Evolutionary conservation across 2,888 invertebrate genomes (phyloP), one percentile per base, ranked within the genome.

Genomic region (Leptinotarsa rubiginosa): DNA sequence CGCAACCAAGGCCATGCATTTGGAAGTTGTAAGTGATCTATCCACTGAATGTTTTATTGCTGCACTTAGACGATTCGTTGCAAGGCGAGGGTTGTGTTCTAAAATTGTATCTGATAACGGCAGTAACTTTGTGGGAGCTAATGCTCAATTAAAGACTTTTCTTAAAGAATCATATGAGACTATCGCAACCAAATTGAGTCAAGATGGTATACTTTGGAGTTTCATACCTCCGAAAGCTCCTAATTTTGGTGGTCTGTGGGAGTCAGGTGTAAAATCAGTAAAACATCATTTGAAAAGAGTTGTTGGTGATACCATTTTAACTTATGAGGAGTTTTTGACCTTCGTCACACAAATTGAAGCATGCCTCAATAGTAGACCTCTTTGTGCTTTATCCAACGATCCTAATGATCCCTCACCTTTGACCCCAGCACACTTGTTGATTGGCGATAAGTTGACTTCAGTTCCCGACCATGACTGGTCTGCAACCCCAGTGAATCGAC

Each of bases 331-430:
- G 62, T 52, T 76, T 16, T 49, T 59, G 7, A 76, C 76, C 2
- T 25, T 75, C 7, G 15, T 69, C 4, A 47, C 56, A 15, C 65
- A 15, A 20, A 64, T 77, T 41, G 83, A 86, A 74, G 79, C 82
- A 3, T 73, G 80, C 68, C 83, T 64, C 12, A 85, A 85, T 74
- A 84, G 81, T 1, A 59, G 85, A 41, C 85, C 84, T 4, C 74
- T 85, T 10, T 74, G 69, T 16, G 77, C 82, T 2, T 10, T 83
- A 5, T 65, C 69, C 16, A 47, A 47, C 2, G 82, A 84, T 75
- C 83, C 82, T 2, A 77, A 77, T 59, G 81, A 83, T 71, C 70
- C 76, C 22, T 70, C 65, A n/a, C 71, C 77, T 4, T 71, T 83
- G 3, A 84, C 82, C 5, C 82, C 83, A 1, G 78, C 73, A 16